These are phyloP conservation scores for Drosophila greeni DNA, from an alignment of 2,888 invertebrate species.

Conservation along the genomic window DNA sequence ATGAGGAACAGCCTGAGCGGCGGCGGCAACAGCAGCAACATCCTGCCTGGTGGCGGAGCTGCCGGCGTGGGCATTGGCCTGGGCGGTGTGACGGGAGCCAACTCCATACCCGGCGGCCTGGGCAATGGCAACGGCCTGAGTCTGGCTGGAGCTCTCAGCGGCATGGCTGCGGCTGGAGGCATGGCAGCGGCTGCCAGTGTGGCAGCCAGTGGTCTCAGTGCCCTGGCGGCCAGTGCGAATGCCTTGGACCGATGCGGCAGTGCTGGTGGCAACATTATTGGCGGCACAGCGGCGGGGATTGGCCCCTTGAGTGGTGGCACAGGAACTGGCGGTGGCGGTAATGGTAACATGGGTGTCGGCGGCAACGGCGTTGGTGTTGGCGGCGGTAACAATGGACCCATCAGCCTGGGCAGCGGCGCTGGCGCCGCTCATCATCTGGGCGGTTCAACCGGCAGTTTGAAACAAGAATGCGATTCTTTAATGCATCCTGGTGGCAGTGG, in stretches of 20 bases:
- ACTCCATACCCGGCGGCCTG: conserved; percentile 63
- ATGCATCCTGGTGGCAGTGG: conserved; percentile 78
- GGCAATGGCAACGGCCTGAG: conserved; percentile 59
- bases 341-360: conserved; percentile 36
- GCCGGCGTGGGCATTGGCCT: conserved; percentile 34
- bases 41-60: conserved; percentile 35
- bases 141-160: conserved; percentile 56
- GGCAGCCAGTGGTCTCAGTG: conserved; percentile 63
- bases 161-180: conserved; percentile 67
- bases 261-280: conserved; percentile 61
- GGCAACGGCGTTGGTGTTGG: conserved; percentile 28
- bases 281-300: conserved; percentile 54
- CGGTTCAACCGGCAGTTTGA: conserved; percentile 74
- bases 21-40: conserved; percentile 29
- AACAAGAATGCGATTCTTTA: conserved; percentile 79
- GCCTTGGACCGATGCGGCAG: conserved; percentile 66
- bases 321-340: conserved; percentile 43
- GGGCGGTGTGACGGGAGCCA: conserved; percentile 44
- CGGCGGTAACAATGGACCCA: conserved; percentile 75
- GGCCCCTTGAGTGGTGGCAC: conserved; percentile 47
- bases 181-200: conserved; percentile 63
- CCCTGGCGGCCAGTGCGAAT: conserved; percentile 60
- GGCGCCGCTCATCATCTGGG: conserved; percentile 69
- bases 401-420: conserved; percentile 72
- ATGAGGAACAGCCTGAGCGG: conserved; percentile 77